phyloP scores from a whole-genome alignment of 1,140 invertebrate species.

The Neodiprion virginianus region DNA sequence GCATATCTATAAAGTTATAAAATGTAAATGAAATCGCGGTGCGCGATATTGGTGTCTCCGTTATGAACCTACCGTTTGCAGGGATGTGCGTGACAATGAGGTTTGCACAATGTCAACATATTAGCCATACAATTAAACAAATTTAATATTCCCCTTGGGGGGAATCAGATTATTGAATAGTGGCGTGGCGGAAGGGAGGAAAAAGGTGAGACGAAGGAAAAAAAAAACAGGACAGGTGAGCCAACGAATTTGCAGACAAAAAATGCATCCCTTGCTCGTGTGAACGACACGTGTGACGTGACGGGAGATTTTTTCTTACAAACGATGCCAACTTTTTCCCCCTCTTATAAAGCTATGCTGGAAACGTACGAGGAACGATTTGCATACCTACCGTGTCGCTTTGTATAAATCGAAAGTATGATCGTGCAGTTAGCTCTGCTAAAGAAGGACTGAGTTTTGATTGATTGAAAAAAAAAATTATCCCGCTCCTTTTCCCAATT shows the following conservation, averaged over 20 bases:
- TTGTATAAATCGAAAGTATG: too few relatives aligned
- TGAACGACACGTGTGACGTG: neutral
- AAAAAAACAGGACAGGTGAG: slow-evolving; percentile 5
- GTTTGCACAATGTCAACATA: slow-evolving; percentile 2
- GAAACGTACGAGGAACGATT: neutral
- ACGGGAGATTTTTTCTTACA: slow-evolving; percentile 1
- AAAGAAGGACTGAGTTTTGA: too few relatives aligned
- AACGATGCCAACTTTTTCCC: neutral
- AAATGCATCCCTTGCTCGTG: neutral
- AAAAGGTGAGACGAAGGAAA: neutral
- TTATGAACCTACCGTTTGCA: too few relatives aligned
- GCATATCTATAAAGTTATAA: too few relatives aligned
- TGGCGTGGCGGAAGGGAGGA: neutral
- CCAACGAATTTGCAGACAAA: neutral
- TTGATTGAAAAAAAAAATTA: too few relatives aligned
- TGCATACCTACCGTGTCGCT: neutral
- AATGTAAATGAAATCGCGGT: too few relatives aligned
- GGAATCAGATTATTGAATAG: neutral
- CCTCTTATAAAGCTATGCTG: neutral
- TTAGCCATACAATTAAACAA: slow-evolving; percentile 6
- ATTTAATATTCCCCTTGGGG: neutral
- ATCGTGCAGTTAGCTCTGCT: too few relatives aligned
- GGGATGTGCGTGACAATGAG: neutral
- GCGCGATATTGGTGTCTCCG: too few relatives aligned
- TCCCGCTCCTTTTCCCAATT: too few relatives aligned